Evolutionary conservation across 2,888 invertebrate genomes (phyloP).

Genomic region (Lithophane leautieri): DNA sequence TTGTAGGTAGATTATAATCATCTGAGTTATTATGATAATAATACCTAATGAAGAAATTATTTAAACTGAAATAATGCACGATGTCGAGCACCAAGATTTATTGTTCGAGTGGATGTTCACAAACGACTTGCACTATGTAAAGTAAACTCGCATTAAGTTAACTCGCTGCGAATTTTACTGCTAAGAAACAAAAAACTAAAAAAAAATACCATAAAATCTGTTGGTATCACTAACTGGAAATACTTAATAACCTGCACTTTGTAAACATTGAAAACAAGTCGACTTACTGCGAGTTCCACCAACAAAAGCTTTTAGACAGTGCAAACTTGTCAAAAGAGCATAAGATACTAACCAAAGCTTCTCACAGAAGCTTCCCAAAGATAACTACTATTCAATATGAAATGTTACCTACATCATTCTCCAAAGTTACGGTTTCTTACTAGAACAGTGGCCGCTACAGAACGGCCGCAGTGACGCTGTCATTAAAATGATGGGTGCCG

Average conservation of each 20-base stretch:
- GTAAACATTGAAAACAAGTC: neutral
- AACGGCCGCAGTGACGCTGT: neutral
- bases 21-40: neutral
- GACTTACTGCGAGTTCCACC: neutral
- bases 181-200: neutral
- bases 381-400: no score
- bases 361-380: no score
- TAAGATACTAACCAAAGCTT: no score
- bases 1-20: conserved; percentile 29
- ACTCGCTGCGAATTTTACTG: neutral
- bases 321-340: no score
- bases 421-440: no score
- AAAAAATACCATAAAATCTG: neutral
- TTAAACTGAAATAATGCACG: neutral
- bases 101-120: neutral
- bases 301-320: no score
- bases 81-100: neutral
- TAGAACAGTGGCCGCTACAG: neutral
- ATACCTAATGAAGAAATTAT: neutral
- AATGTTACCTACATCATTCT: no score
- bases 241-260: neutral
- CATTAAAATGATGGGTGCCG: neutral
- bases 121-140: no score
- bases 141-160: no score
- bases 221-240: no score